Evolutionary conservation across 2,797 vertebrate species (phyloP), one percentile per base, ranked within the genome.

Genomic region (Cheracebus regulus): DNA sequence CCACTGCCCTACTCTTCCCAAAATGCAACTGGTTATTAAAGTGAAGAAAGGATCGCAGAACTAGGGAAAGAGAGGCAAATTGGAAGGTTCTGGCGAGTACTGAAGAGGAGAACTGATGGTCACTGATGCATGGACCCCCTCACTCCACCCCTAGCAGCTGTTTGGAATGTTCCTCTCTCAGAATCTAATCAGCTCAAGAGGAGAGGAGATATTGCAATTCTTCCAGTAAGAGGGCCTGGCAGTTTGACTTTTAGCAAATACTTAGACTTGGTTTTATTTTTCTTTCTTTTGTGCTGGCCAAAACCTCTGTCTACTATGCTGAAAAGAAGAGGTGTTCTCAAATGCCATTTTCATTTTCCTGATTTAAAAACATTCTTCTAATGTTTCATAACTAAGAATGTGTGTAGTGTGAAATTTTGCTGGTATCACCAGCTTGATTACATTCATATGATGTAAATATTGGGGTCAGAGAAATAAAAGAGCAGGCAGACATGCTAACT

Each of bases 261-360:
- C n/a, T 79, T 95, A 85, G 61, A 86, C 33, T 92, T 95, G 61
- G 13, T 73, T 76, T 80, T 50, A 26, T 79, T 87, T 85, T 95
- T 64, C n/a, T 41, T 19, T 84, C 50, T 91, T 76, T 17, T 81
- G 20, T 81, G 46, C 22, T 73, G 26, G 48, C n/a, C 64, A 81
- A 24, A 55, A 84, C n/a, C 75, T 94, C 13, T 67, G 84, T 44
- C 41, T 75, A 73, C 33, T 70, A 17, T 36, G 12, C 5, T 58
- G 28, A 96, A 78, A 48, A 92, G 30, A 55, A 58, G 55, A 36
- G 58, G 39, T 7, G 28, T 26, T 30, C 41, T n/a, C 44, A 22
- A 28, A 55, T 93, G 30, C 5, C 67, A 33, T 84, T 92, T 93
- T 58, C 24, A 67, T 64, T 92, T 90, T 81, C 41, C 79, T 48